These are phyloP conservation scores for Rhagium mordax DNA, from an alignment of 2,888 invertebrate species.

Conservation along the genomic window DNA sequence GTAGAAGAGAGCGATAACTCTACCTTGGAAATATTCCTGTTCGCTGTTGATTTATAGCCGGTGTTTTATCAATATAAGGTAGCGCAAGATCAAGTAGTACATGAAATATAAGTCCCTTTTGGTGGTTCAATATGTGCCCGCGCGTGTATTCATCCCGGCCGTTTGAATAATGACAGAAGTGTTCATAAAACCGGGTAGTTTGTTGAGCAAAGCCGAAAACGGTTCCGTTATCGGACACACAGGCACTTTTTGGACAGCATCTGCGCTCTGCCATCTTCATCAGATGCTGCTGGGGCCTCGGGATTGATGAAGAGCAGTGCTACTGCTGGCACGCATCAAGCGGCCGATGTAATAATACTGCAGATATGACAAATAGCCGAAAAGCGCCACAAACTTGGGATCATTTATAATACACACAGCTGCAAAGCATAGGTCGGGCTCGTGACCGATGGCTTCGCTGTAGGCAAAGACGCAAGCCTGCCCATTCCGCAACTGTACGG, in stretches of 20 bases:
- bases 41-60: slow-evolving; percentile 44
- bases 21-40: slow-evolving; percentile 19
- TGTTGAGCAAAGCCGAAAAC: slow-evolving; percentile 9
- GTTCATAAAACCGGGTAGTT: slow-evolving; percentile 9
- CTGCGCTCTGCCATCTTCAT: slow-evolving; percentile 56
- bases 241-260: slow-evolving; percentile 22
- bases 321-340: slow-evolving; percentile 49
- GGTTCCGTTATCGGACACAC: slow-evolving; percentile 6
- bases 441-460: slow-evolving; percentile 60
- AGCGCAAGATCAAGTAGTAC: slow-evolving; percentile 45
- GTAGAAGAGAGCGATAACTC: not conserved
- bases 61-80: slow-evolving; percentile 48
- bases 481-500: not conserved
- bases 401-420: slow-evolving; percentile 72
- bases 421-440: slow-evolving; percentile 65
- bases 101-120: slow-evolving; percentile 47
- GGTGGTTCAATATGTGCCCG: slow-evolving; percentile 45
- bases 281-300: slow-evolving; percentile 55
- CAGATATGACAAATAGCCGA: slow-evolving; percentile 71
- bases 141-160: slow-evolving; percentile 21
- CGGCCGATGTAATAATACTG: slow-evolving; percentile 68
- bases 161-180: slow-evolving; percentile 10
- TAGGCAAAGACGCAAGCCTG: not conserved
- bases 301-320: slow-evolving; percentile 63
- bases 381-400: slow-evolving; percentile 70